Percentiles rank a stretch among this genome's conserved stretches.
phyloP scores from a whole-genome alignment of 2,888 invertebrate species.

The Criorhina ranunculi region DNA sequence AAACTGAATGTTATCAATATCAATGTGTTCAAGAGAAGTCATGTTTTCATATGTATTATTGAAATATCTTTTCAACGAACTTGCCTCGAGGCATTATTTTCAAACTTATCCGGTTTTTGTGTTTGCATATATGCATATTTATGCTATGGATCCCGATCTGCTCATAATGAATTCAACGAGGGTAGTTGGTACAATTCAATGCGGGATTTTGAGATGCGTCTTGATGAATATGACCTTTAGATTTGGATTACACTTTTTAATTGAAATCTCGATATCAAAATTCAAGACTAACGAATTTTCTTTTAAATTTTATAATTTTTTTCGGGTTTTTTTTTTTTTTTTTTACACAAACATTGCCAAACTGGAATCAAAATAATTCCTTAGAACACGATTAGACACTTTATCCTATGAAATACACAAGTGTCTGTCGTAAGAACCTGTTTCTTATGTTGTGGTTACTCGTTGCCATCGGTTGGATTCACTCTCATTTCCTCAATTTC shows the following conservation, averaged over 20 bases:
- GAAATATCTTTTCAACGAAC: not conserved
- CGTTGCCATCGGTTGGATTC: slow-evolving; percentile 48
- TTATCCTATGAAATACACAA: slow-evolving; percentile 30
- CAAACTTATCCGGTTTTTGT: slow-evolving; percentile 1
- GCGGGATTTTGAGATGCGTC: too few relatives aligned
- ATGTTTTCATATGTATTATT: not conserved
- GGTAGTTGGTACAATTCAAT: not conserved
- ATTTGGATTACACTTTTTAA: not conserved
- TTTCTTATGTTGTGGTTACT: slow-evolving; percentile 53
- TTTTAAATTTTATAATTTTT: slow-evolving; percentile 38
- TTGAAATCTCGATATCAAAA: too few relatives aligned
- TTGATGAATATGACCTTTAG: too few relatives aligned
- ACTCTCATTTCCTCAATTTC: slow-evolving; percentile 76
- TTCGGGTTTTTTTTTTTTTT: slow-evolving; percentile 16
- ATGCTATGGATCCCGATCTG: too few relatives aligned
- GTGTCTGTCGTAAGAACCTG: slow-evolving; percentile 45
- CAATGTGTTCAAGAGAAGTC: not conserved
- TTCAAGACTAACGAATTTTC: not conserved
- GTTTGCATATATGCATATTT: not conserved
- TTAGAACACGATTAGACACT: slow-evolving; percentile 52
- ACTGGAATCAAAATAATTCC: slow-evolving; percentile 19
- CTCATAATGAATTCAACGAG: not conserved
- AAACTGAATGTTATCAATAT: too few relatives aligned
- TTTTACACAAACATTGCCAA: slow-evolving; percentile 10
- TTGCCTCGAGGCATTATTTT: not conserved